A percentile compares a stretch with the other conserved stretches of the same genome.
phyloP scores from a whole-genome alignment of 1,140 invertebrate species.

The Zaprionus lachaisei region DNA sequence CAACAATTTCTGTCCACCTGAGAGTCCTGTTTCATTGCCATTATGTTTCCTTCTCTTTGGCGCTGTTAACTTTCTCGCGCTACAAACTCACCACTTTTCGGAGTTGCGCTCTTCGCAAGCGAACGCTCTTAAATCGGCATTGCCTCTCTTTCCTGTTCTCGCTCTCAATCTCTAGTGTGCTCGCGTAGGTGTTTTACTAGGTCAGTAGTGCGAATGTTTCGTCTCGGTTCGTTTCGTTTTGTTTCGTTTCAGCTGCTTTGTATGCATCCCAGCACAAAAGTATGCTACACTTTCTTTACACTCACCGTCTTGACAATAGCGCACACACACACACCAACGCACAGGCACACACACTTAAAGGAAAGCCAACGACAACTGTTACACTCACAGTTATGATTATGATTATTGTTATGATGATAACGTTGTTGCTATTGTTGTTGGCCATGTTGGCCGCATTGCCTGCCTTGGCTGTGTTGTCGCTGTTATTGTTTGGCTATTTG shows the following conservation, averaged over 20 bases:
- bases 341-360: not conserved
- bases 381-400: slow-evolving; percentile 78
- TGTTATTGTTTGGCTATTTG: slow-evolving; percentile 67
- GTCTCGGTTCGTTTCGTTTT: slow-evolving; percentile 33
- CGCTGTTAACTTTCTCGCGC: slow-evolving; percentile 52
- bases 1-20: not conserved
- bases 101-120: slow-evolving; percentile 55
- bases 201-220: slow-evolving; percentile 68
- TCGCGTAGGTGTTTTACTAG: slow-evolving; percentile 41
- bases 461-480: slow-evolving; percentile 28
- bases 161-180: not conserved
- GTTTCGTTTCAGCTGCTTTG: slow-evolving; percentile 36
- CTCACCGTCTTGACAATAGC: slow-evolving; percentile 19
- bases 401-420: slow-evolving; percentile 77
- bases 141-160: not conserved
- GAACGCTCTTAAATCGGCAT: slow-evolving; percentile 52
- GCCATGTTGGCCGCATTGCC: slow-evolving; percentile 29
- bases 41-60: slow-evolving; percentile 42
- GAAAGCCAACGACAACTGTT: slow-evolving; percentile 57
- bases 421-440: slow-evolving; percentile 44
- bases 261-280: slow-evolving; percentile 53
- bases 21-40: slow-evolving; percentile 24
- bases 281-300: slow-evolving; percentile 62
- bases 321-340: not conserved
- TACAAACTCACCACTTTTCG: slow-evolving; percentile 70